Evolutionary conservation across 2,888 invertebrate species (phyloP), one percentile per base, ranked within the genome.

Genomic region (Hesperia comma): DNA sequence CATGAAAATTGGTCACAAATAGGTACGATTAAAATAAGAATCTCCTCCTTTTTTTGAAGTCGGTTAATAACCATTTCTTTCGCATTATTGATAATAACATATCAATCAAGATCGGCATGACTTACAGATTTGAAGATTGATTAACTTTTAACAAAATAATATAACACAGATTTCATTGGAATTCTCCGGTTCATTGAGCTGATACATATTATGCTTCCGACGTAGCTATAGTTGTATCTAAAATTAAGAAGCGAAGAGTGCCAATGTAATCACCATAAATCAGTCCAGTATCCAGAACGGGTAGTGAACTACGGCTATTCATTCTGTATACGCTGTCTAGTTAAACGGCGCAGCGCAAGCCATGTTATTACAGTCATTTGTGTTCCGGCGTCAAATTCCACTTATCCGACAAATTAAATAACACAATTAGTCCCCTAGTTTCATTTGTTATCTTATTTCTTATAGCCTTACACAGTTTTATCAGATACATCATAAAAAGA

Each of bases 251-350:
- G 26, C 54, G 32, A 8, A 62, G 15, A 32, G 32, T 55, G 63
- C 43, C 55, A 46, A 63, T 55, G 19, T 63, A 56, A 55, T 63
- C 56, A 63, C 56, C 40, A 56, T 57, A 63, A 63, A 63, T 56
- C 56, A 49, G 43, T 56, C 46, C 63, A 37, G 37, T 63, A 53
- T 41, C 21, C 14, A 21, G 51, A 21, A 21, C 55, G 14, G 12
- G 7, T 46, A 56, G 57, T 43, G 56, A 56, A 33, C 40, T 57
- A 19, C 41, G 19, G 15, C 7, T 15, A 53, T 58, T 58, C 53
- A 26, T 43, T 51, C 49, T 63, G 51, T 57, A 40, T 57, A 51
- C 32, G 64, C 51, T n/a, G n/a, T n/a, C n/a, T 49, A 41, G 49
- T 33, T 33, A 46, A 63, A 56, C 41, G 46, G 33, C 40, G 40